Conservation (phyloP, 1,140 invertebrate genomes). For the Mya arenaria region DNA sequence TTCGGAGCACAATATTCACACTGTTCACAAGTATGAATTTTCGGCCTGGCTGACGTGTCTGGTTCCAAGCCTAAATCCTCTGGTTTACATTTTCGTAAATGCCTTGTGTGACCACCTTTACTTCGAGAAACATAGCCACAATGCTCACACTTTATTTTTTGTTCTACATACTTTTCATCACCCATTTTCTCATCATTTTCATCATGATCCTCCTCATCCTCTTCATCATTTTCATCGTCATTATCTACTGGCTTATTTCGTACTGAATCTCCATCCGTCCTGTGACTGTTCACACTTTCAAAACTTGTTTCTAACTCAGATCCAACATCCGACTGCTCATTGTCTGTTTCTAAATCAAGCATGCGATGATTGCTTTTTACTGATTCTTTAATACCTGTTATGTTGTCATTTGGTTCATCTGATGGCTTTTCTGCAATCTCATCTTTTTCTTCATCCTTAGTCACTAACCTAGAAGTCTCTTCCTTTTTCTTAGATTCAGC, state of each 20-base stretch:
- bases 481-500: background rate
- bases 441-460: constrained; percentile 7
- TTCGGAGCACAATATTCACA: constrained; percentile 70
- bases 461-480: background rate
- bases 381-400: no score
- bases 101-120: constrained; percentile 55
- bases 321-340: constrained; percentile 31
- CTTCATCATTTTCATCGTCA: constrained; percentile 37
- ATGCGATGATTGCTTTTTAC: no score
- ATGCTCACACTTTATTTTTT: constrained; percentile 43
- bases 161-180: constrained; percentile 5
- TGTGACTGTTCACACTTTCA: constrained; percentile 36
- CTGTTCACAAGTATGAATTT: constrained; percentile 53
- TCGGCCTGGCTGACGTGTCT: constrained; percentile 56
- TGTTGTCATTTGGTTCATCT: no score
- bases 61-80: constrained; percentile 50
- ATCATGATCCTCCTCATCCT: constrained; percentile 15
- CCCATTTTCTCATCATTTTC: constrained; percentile 1
- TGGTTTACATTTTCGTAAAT: constrained; percentile 55
- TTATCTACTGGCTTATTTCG: constrained; percentile 1
- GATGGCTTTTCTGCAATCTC: no score
- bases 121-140: constrained; percentile 51
- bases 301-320: constrained; percentile 55
- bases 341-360: background rate
- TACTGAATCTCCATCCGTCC: constrained; percentile 2